These are phyloP conservation scores for Anoplopoma fimbria DNA, from an alignment of 2,113 vertebrate species.

Conservation along the genomic window DNA sequence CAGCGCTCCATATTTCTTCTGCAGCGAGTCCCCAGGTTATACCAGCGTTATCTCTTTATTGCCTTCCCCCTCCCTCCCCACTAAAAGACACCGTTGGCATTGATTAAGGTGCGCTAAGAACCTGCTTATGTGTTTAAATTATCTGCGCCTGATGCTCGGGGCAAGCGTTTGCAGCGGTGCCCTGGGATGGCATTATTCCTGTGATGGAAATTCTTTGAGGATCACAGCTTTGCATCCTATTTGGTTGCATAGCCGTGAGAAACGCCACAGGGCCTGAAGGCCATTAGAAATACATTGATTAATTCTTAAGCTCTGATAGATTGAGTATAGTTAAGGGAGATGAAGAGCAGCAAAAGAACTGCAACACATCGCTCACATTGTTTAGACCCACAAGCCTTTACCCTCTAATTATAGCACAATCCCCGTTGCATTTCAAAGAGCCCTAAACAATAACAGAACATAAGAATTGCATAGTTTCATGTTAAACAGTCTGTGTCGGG, in stretches of 20 bases:
- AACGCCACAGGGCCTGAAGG: slow-evolving; percentile 78
- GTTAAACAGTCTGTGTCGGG: slow-evolving; percentile 22
- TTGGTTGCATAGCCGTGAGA: slow-evolving; percentile 82
- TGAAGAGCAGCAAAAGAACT: slow-evolving; percentile 62
- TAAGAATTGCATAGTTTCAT: slow-evolving; percentile 11
- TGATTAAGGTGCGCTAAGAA: slow-evolving; percentile 86
- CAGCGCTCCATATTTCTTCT: slow-evolving; percentile 79
- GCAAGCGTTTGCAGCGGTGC: slow-evolving; percentile 80
- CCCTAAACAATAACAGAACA: slow-evolving; percentile 35
- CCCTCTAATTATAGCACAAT: slow-evolving; percentile 46
- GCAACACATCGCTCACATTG: slow-evolving; percentile 53
- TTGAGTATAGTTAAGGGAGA: slow-evolving; percentile 75
- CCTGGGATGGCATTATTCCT: slow-evolving; percentile 84
- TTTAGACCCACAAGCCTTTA: slow-evolving; percentile 22
- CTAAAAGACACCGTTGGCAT: slow-evolving; percentile 82
- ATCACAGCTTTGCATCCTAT: slow-evolving; percentile 86
- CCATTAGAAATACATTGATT: slow-evolving; percentile 85
- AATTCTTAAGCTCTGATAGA: slow-evolving; percentile 82
- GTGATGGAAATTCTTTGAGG: slow-evolving; percentile 86
- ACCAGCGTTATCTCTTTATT: slow-evolving; percentile 83
- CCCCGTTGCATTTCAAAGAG: slow-evolving; percentile 33
- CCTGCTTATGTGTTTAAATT: slow-evolving; percentile 89
- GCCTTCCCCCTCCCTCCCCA: slow-evolving; percentile 74
- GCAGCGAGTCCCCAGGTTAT: slow-evolving; percentile 83
- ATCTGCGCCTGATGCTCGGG: slow-evolving; percentile 82